phyloP scores from a whole-genome alignment of 2,888 invertebrate genomes.

The Synergus laeviventris region DNA sequence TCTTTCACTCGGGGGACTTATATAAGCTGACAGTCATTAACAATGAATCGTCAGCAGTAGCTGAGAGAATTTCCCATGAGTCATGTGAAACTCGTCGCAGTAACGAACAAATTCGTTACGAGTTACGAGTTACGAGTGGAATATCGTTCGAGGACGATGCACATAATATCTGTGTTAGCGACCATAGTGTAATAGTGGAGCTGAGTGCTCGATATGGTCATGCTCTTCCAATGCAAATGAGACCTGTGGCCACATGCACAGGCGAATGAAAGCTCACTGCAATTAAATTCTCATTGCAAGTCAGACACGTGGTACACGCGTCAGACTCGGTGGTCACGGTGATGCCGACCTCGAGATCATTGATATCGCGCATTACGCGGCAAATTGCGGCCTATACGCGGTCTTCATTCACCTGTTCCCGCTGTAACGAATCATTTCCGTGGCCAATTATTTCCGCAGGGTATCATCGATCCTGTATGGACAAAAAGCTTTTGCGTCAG shows the following conservation, averaged over 20 bases:
- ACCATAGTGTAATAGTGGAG: conserved; percentile 61
- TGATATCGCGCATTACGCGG: conserved; percentile 72
- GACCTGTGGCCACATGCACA: conserved; percentile 49
- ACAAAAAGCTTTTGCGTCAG: background rate
- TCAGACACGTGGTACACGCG: conserved; percentile 69
- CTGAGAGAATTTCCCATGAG: conserved; percentile 19
- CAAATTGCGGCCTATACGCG: conserved; percentile 63
- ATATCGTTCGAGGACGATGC: conserved; percentile 12
- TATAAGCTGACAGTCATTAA: conserved; percentile 3
- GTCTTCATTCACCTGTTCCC: conserved; percentile 52
- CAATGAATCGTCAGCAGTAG: background rate
- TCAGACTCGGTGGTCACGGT: conserved; percentile 68
- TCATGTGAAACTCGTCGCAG: conserved; percentile 5
- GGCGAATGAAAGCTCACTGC: conserved; percentile 52
- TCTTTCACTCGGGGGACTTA: background rate
- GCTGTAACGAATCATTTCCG: conserved; percentile 46
- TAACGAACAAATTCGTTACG: conserved; percentile 1
- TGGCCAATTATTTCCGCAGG: conserved; percentile 41
- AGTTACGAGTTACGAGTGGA: conserved; percentile 1
- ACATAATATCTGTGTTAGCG: conserved; percentile 5
- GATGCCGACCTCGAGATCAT: conserved; percentile 63
- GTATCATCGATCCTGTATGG: background rate
- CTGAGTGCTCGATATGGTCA: conserved; percentile 64
- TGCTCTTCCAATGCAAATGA: conserved; percentile 66
- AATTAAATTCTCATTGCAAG: conserved; percentile 61